Base-by-base conservation (phyloP, 2,888 invertebrate genomes). In the Resseliella maxima region DNA sequence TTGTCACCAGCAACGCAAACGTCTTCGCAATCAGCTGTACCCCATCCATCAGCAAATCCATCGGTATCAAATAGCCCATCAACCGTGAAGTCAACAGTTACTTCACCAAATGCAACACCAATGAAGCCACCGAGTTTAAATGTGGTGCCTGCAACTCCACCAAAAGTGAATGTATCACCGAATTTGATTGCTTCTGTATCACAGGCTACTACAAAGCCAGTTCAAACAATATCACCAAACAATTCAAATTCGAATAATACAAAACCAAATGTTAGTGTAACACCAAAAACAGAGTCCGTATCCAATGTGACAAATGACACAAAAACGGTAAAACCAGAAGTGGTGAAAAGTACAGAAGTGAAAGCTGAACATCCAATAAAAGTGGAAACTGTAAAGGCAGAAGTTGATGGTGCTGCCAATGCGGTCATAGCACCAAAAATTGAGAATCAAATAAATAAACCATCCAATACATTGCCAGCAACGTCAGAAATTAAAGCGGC, bases 191-290 rank as follows among this genome's bases (percentile, higher is more conserved):
- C 85, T 38, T n/a, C 21, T n/a, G 85, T 24, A 24, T 15, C 59
- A 24, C 59, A 59, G 24, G 59, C 59, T 24, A 1, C 41, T 18
- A 59, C 54, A 50, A 86, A 41, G 46, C 27, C 83, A 54, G 18
- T 41, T 31, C 72, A 72, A 85, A 1, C 86, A 86, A 50, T 87
- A 87, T 83, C 87, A 87, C 21, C 87, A 87, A 59, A 87, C 86
- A 46, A 87, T 87, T 87, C 88, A 88, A 85, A 88, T 88, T 87
- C 89, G 81, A 88, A 88, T n/a, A 88, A 88, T 50, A 88, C 88
- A 21, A 83, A 87, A 87, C 86, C 87, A 86, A 88, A 88, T 64
- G 86, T 88, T 5, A n/a, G n/a, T n/a, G n/a, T 87, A 10, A 87
- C 86, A 50, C 36, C 72, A 72, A 72, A 72, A 72, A 31, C 12